Conservation (phyloP, 2,113 vertebrate genomes). For the Myotis lucifugus region DNA sequence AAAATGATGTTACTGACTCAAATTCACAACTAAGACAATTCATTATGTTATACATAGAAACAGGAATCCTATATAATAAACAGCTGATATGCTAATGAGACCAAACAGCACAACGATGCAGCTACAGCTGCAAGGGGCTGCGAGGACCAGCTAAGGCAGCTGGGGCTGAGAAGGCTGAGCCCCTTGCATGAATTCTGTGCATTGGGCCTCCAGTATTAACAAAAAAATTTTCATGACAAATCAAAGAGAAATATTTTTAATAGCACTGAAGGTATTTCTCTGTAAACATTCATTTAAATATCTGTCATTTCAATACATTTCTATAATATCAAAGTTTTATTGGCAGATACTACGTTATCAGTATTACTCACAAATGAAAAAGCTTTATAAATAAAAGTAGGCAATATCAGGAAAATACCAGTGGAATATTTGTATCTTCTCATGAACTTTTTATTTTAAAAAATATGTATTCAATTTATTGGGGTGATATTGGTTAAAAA, state of each 20-base stretch:
- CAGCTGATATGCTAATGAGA: too few species aligned
- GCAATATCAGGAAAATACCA: background rate
- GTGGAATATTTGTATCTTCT: slow-evolving; percentile 1
- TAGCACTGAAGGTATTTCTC: background rate
- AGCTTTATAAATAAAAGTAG: background rate
- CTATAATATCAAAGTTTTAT: background rate
- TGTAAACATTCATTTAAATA: background rate
- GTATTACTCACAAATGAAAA: background rate
- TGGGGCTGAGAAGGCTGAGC: too few species aligned
- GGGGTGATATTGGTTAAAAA: background rate
- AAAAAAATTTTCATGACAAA: background rate
- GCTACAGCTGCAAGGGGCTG: too few species aligned
- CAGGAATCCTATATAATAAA: background rate
- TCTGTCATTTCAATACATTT: background rate
- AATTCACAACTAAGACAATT: background rate
- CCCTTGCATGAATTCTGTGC: too few species aligned
- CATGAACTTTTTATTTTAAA: background rate
- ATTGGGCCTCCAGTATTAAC: background rate
- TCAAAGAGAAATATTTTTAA: slow-evolving; percentile 4
- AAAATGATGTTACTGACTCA: background rate
- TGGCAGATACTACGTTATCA: background rate
- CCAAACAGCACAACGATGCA: too few species aligned
- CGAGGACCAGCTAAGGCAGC: too few species aligned
- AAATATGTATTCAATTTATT: background rate
- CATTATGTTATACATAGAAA: background rate